Conservation (phyloP, 2,888 invertebrate species). For the Allacma fusca region DNA sequence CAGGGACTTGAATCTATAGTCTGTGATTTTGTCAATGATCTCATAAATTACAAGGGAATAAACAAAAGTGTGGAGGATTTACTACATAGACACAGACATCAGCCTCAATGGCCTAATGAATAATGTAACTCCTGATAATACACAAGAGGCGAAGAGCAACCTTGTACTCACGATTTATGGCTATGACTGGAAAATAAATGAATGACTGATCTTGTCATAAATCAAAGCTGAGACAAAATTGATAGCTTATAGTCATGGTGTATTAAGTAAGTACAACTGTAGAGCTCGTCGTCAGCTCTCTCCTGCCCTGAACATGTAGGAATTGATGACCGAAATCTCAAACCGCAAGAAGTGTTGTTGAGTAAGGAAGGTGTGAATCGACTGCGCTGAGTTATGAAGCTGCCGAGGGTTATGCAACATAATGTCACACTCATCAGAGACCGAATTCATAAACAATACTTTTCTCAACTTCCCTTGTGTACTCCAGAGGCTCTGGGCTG, state of each 20-base stretch:
- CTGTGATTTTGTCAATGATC: slow-evolving; percentile 18
- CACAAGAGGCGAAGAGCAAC: no score
- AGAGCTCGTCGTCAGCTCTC: neutral
- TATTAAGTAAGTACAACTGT: no score
- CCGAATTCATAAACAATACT: slow-evolving; percentile 23
- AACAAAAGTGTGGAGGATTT: no score
- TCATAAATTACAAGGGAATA: neutral
- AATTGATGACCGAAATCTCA: slow-evolving; percentile 22
- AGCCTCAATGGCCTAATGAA: no score
- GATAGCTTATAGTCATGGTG: no score
- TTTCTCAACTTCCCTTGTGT: neutral
- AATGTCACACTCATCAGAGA: slow-evolving; percentile 24
- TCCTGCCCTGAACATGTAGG: neutral
- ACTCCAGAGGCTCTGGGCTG: slow-evolving; percentile 1
- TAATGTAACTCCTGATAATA: no score
- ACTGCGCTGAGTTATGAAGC: slow-evolving; percentile 39
- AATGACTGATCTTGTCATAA: slow-evolving; percentile 33
- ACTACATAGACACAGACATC: no score
- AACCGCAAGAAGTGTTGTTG: slow-evolving; percentile 29
- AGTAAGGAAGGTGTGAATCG: slow-evolving; percentile 41
- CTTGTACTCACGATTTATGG: neutral
- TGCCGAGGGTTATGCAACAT: slow-evolving; percentile 20
- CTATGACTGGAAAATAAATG: slow-evolving; percentile 28
- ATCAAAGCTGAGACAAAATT: slow-evolving; percentile 14
- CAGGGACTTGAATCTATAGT: no score